Conservation (phyloP, 2,888 invertebrate species). For the Drosophila meridiana region DNA sequence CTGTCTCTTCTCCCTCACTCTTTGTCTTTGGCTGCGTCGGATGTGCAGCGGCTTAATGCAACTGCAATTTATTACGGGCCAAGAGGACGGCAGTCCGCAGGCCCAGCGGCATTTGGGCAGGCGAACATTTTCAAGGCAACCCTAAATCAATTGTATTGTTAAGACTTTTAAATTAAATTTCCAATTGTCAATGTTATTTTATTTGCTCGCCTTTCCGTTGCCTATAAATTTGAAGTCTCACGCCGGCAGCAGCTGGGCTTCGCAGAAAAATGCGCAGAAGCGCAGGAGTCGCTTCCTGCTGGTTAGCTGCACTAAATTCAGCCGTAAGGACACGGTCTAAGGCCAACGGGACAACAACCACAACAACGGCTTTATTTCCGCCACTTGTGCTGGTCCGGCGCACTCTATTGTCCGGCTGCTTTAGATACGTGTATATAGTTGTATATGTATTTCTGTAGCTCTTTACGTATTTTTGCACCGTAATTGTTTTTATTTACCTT, state of each 20-base stretch:
- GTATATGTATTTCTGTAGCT: conserved; percentile 22
- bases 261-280: conserved; percentile 6
- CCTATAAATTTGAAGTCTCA: conserved; percentile 52
- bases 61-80: conserved; percentile 37
- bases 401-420: conserved; percentile 28
- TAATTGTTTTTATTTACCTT: conserved; percentile 60
- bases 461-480: conserved; percentile 35
- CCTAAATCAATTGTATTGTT: conserved; percentile 60
- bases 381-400: conserved; percentile 46
- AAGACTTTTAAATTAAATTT: conserved; percentile 65
- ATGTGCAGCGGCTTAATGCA: conserved; percentile 30
- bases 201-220: conserved; percentile 65
- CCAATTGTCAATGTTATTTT: conserved; percentile 69
- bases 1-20: not conserved
- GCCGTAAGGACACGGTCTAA: conserved; percentile 35
- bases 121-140: conserved; percentile 23
- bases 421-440: not conserved
- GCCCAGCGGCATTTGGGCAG: conserved; percentile 28
- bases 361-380: conserved; percentile 63
- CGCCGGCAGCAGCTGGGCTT: conserved; percentile 34
- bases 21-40: conserved; percentile 8
- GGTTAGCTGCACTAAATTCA: conserved; percentile 53
- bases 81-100: conserved; percentile 2
- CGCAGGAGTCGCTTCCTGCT: conserved; percentile 22
- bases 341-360: conserved; percentile 9